These are phyloP conservation scores for Drepanosiphum platanoidis DNA, from an alignment of 2,888 invertebrate species.

Conservation along the genomic window DNA sequence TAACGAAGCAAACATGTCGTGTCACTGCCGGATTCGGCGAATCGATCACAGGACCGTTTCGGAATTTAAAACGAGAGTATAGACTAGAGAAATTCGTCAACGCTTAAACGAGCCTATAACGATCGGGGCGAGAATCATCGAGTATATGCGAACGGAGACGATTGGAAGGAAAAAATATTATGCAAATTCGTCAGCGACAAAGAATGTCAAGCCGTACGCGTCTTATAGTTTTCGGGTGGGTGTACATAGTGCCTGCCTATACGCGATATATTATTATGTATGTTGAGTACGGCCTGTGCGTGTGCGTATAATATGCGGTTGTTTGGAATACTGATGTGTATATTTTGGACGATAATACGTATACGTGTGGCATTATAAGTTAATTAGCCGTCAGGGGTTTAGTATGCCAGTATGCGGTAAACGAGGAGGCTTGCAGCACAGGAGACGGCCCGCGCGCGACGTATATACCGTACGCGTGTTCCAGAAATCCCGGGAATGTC, in stretches of 20 bases:
- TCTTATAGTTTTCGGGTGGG: not conserved
- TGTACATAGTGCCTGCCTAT: not conserved
- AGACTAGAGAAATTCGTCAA: no score
- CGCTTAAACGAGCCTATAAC: no score
- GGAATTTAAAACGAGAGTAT: no score
- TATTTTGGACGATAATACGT: conserved; percentile 52
- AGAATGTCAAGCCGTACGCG: no score
- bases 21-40: no score
- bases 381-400: conserved; percentile 46
- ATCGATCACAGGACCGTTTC: no score
- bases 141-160: no score
- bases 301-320: not conserved
- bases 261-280: not conserved
- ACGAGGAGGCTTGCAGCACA: not conserved
- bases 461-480: not conserved
- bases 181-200: no score
- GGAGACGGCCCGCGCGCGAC: not conserved
- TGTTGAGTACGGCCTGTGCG: not conserved
- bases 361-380: conserved; percentile 49
- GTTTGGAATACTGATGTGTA: conserved; percentile 49
- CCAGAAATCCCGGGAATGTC: conserved; percentile 24
- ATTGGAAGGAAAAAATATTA: no score
- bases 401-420: conserved; percentile 52
- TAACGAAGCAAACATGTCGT: no score
- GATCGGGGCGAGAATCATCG: no score